Evolutionary conservation across 2,797 vertebrate species (phyloP), one percentile per base, ranked within the genome.

Genomic region (Champsocephalus gunnari): DNA sequence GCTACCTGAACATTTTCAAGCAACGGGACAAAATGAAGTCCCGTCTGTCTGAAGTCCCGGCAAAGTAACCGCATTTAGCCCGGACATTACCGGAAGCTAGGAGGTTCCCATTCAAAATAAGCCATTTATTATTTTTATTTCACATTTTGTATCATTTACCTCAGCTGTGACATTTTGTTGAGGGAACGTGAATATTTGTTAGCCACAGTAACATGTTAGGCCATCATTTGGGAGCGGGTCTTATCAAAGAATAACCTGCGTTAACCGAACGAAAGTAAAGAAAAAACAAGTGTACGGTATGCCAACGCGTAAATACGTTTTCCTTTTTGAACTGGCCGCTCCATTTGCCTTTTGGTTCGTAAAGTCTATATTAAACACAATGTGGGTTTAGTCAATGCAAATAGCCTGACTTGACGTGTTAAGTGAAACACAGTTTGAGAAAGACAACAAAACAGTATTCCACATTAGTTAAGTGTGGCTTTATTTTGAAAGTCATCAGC

Each of bases 401-500:
- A 48, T 43, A 48, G 64, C 2, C 16, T 4, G 2, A 64, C 14
- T 16, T 17, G 19, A 14, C 0, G 12, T 45, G 8, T n/a, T 32
- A n/a, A 32, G 28, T 44, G 5, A 59, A 24, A 28, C 1, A 13
- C 3, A 4, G 45, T 41, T 16, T 9, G 12, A 45, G 28, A 1
- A 1, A 41, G 6, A 3, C 11, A 41, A 1, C 14, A 17, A 28
- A 19, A 0, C 7, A 12, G 34, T 3, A 1, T 24, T 9, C 3
- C 12, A 17, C 4, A 12, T 11, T 0, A 12, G 7, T 11, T 16
- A 3, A 45, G 3, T 17, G 3, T 16, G 10, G 4, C 0, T 75
- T 80, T 87, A 84, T 79, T 84, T 79, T 88, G 81, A 79, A 82
- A 82, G 21, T n/a, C 3, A 0, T 0, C 2, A 3, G 12, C 70